Evolutionary conservation across 1,140 invertebrate genomes (phyloP), one percentile per base, ranked within the genome.

Genomic region (Drosophila cardini): DNA sequence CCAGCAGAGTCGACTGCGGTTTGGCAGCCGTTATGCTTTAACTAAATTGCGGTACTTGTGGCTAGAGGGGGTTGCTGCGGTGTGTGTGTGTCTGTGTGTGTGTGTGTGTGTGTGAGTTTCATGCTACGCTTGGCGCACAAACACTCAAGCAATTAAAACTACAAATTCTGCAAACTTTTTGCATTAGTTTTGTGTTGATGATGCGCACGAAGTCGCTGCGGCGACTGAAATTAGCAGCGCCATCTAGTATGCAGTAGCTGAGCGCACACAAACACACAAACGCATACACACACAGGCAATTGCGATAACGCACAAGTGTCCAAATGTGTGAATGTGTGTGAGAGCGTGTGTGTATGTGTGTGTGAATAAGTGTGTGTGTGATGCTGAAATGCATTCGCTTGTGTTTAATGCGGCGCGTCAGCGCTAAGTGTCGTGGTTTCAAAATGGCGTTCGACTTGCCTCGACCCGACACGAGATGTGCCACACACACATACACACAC

Each of bases 131-230:
- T 50, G 55, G 46, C 71, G 34, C 40, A 53, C 75, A 81, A 86
- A 86, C 78, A 86, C 82, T 86, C 82, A 78, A 86, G 85, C 82
- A 86, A 86, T 86, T 86, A 86, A 86, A 86, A 86, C 82, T 86
- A 80, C 86, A 86, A 86, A 86, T 86, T 86, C 60, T 68, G 71
- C 60, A 82, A 86, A 86, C 77, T 86, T 86, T 86, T 78, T 78
- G 82, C 78, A 86, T 86, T 86, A 69, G 78, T 86, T 86, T 86
- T 86, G 82, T 65, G 82, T 86, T 81, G 75, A 86, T 86, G 82
- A 85, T 81, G 78, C 71, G 58, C 78, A 72, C 55, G 53, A 75
- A 80, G 73, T 85, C 80, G 81, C 60, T 52, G 76, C 70, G 61
- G 65, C 50, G 57, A 32, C 78, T 68, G 58, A 80, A 85, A 85